Evolutionary conservation across 1,140 invertebrate species (phyloP).

Genomic region (Tetramorium alpestre): DNA sequence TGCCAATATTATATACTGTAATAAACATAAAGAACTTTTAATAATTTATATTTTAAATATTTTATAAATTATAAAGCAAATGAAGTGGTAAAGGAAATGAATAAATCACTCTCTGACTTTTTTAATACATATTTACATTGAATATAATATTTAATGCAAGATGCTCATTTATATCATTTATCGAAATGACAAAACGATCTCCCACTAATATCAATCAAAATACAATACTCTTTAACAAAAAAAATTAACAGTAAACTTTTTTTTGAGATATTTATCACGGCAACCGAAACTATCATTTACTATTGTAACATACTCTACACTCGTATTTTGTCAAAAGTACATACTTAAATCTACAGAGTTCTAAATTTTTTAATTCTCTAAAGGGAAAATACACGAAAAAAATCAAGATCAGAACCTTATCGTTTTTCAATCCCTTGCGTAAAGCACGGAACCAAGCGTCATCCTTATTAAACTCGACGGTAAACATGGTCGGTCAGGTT

Average conservation of each 20-base stretch:
- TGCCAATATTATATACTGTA: neutral
- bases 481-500: too few species aligned
- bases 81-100: neutral
- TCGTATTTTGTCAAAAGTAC: too few species aligned
- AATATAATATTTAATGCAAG: neutral
- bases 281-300: too few species aligned
- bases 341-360: too few species aligned
- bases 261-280: too few species aligned
- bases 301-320: too few species aligned
- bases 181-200: neutral
- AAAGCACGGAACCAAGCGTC: too few species aligned
- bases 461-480: too few species aligned
- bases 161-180: neutral
- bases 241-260: neutral
- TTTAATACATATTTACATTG: neutral
- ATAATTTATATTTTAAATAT: neutral
- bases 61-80: neutral
- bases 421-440: too few species aligned
- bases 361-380: too few species aligned
- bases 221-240: neutral
- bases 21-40: neutral
- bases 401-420: too few species aligned
- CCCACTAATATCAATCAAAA: neutral
- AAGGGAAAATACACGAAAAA: too few species aligned
- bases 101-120: neutral